Percentiles rank a stretch among this genome's conserved stretches.
These are phyloP conservation scores for Glaucopsyche alexis DNA, from an alignment of 2,888 invertebrate genomes.

Conservation along the genomic window DNA sequence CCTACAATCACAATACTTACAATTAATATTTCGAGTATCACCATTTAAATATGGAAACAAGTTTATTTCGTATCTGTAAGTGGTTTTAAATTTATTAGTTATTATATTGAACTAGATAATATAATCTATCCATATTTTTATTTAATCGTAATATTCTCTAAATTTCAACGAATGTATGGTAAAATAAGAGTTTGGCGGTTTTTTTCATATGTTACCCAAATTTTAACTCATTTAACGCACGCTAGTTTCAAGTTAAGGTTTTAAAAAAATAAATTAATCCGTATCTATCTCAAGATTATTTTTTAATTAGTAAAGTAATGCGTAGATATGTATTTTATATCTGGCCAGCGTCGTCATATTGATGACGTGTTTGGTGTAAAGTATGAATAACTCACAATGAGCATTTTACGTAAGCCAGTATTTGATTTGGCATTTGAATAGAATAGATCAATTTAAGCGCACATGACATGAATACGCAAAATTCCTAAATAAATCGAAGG, in stretches of 20 bases:
- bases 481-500: slow-evolving; percentile 67
- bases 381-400: slow-evolving; percentile 30
- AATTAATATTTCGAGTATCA: slow-evolving; percentile 65
- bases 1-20: slow-evolving; percentile 62
- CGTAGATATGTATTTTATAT: too few species aligned
- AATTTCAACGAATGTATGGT: too few species aligned
- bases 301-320: too few species aligned
- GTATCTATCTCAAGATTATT: too few species aligned
- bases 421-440: slow-evolving; percentile 45
- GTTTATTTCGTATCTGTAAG: slow-evolving; percentile 2
- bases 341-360: neutral
- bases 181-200: too few species aligned
- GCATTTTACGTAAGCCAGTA: slow-evolving; percentile 35
- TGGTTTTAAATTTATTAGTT: slow-evolving; percentile 19
- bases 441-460: slow-evolving; percentile 48
- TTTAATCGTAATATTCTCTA: too few species aligned
- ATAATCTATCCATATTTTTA: too few species aligned
- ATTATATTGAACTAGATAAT: neutral
- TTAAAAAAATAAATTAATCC: too few species aligned
- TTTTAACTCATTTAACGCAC: too few species aligned
- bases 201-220: too few species aligned
- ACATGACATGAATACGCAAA: slow-evolving; percentile 64
- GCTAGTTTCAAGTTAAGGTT: too few species aligned
- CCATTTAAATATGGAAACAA: slow-evolving; percentile 28
- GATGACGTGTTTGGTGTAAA: slow-evolving; percentile 19